Conservation (phyloP, 2,888 invertebrate species). For the Sinopyrophorus schimmeli region DNA sequence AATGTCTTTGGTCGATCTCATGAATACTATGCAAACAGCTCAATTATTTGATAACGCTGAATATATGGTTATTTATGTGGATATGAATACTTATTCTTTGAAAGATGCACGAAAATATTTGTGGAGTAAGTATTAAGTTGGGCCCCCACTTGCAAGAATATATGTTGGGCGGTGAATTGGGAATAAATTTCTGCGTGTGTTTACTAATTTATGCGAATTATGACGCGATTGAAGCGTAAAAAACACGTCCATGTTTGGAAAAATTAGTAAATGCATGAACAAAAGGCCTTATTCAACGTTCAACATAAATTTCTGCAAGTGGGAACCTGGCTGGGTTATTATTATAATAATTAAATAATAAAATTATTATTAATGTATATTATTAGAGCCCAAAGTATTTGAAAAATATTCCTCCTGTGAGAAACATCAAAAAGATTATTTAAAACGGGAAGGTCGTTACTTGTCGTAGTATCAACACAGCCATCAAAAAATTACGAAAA, state of each 20-base stretch:
- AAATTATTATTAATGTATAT: too few relatives aligned
- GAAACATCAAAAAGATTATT: conserved; percentile 65
- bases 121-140: conserved; percentile 69
- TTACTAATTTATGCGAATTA: too few relatives aligned
- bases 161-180: too few relatives aligned
- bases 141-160: too few relatives aligned
- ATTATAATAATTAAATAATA: too few relatives aligned
- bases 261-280: too few relatives aligned
- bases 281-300: too few relatives aligned
- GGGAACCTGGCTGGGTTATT: too few relatives aligned
- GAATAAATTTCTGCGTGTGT: too few relatives aligned
- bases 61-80: conserved; percentile 94
- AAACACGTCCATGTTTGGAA: too few relatives aligned
- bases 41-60: conserved; percentile 89
- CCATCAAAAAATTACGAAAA: conserved; percentile 72
- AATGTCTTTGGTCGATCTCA: conserved; percentile 85
- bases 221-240: too few relatives aligned
- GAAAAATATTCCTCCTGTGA: conserved; percentile 63
- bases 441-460: conserved; percentile 77
- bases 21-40: conserved; percentile 87
- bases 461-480: conserved; percentile 88
- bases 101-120: conserved; percentile 77
- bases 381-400: conserved; percentile 60
- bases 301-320: too few relatives aligned
- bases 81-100: conserved; percentile 83